Base-by-base conservation (phyloP, 2,888 invertebrate species). In the Platypus cylindrus region DNA sequence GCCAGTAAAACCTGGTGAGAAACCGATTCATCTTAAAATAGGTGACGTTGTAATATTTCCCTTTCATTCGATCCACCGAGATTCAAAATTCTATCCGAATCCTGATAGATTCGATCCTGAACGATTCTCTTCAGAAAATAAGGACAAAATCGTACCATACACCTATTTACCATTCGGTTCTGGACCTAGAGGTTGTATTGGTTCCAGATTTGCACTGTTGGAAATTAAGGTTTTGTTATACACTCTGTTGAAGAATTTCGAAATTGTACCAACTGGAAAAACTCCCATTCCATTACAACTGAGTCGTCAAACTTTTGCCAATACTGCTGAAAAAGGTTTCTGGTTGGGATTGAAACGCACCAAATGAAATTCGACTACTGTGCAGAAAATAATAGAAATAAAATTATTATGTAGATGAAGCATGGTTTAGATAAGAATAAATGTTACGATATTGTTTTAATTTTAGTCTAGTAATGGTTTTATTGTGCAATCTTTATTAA, bases 81-180 rank as follows among this genome's bases (percentile, higher is more conserved):
- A 68, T 44, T 53, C 61, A 0, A 40, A 57, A 7, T 59, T 59
- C 36, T 68, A 56, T 44, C 50, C 60, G 1, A 46, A 68, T 16
- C 68, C 68, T 0, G 56, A 63, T 4, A 48, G 45, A 2, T 70
- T 70, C 44, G 56, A 68, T 48, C 69, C 69, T 0, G 63, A 64
- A 23, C 30, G 50, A 17, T 50, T 50, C 30, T 47, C 26, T 30
- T 43, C 44, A 17, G 34, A 53, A 48, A 58, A 58, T 27, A 59
- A 57, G 40, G 53, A 56, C 1, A 61, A 61, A 0, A 61, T 68
- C 23, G 49, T 60, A 34, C 47, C 47, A 2, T 43, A 44, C 20
- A 34, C 33, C 11, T 40, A 37, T 24, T 12, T 37, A 9, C 40
- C 40, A 5, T 40, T 40, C 24, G 39, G 39, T 2, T n/a, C 17